Evolutionary conservation across 2,888 invertebrate species (phyloP), one percentile per base, ranked within the genome.

Genomic region (Cheilosia vernalis): DNA sequence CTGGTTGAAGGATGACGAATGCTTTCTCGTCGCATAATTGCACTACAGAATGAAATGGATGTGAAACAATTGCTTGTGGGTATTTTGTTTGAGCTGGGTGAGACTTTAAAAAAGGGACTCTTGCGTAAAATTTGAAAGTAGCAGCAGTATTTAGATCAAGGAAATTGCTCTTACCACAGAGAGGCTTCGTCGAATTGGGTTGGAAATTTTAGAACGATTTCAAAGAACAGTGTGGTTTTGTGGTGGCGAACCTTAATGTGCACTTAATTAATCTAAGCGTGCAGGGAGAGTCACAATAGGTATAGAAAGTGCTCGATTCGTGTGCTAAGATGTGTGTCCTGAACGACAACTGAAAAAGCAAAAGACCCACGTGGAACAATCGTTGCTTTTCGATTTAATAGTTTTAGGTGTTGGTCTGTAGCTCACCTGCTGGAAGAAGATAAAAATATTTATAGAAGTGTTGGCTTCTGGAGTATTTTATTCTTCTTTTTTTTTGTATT

Each of bases 131-230:
- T 74, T 30, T 24, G 37, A 81, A 81, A 81, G 81, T 69, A 63
- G 76, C 76, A 81, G 77, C 21, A 77, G 66, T 82, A 77, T 82
- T 82, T 70, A 66, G 77, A 82, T 72, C 82, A 82, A 82, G 82
- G 82, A 77, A 77, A 60, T 37, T 60, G 40, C 77, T 76, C 24
- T 21, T 56, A 49, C 30, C 69, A 64, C 42, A 51, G 44, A 42
- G 27, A 53, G 17, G 49, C 51, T 17, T 47, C n/a, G 24, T 64
- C 63, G 72, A 79, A 79, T 72, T 58, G 17, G 27, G 66, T 51
- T 78, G 49, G 63, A 78, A 78, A 33, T 6, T 51, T 10, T 64
- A 15, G 7, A 64, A 64, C 21, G 37, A 37, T 21, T 64, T 24
- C 10, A 47, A 44, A 33, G 37, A 55, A 30, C 30, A 7, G 30